Evolutionary conservation across 2,888 invertebrate species (phyloP).

Genomic region (Aleiodes leptofemur): DNA sequence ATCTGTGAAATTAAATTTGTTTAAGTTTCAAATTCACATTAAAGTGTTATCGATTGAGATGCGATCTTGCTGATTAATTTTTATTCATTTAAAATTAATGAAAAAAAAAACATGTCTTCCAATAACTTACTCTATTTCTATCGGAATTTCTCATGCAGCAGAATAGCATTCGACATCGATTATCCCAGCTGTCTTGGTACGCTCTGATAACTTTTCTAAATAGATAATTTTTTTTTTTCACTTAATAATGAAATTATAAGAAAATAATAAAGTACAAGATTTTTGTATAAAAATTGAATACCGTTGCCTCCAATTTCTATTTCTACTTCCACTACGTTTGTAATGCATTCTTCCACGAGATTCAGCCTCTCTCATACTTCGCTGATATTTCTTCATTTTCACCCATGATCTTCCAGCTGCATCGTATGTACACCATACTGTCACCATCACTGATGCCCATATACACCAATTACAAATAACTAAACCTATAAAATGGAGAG

Average conservation of each 20-base stretch:
- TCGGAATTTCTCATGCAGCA: slow-evolving; percentile 89
- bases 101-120: not conserved
- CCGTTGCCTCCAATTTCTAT: slow-evolving; percentile 91
- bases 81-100: slow-evolving; percentile 6
- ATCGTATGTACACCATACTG: slow-evolving; percentile 92
- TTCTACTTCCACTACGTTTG: slow-evolving; percentile 85
- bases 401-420: slow-evolving; percentile 93
- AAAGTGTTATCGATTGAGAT: no score
- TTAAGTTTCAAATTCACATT: no score
- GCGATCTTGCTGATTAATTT: no score
- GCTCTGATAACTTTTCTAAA: slow-evolving; percentile 88
- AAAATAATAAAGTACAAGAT: slow-evolving; percentile 5
- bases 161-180: slow-evolving; percentile 86
- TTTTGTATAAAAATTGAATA: slow-evolving; percentile 64
- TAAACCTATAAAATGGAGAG: slow-evolving; percentile 77
- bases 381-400: slow-evolving; percentile 91
- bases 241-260: slow-evolving; percentile 4
- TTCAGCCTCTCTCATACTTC: slow-evolving; percentile 86
- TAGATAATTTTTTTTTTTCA: slow-evolving; percentile 16
- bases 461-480: slow-evolving; percentile 88
- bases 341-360: slow-evolving; percentile 82
- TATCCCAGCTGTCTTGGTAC: slow-evolving; percentile 93
- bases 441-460: slow-evolving; percentile 83
- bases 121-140: slow-evolving; percentile 79
- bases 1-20: slow-evolving; percentile 10